Base-by-base conservation (phyloP, 1,140 invertebrate species). In the Galleria mellonella region DNA sequence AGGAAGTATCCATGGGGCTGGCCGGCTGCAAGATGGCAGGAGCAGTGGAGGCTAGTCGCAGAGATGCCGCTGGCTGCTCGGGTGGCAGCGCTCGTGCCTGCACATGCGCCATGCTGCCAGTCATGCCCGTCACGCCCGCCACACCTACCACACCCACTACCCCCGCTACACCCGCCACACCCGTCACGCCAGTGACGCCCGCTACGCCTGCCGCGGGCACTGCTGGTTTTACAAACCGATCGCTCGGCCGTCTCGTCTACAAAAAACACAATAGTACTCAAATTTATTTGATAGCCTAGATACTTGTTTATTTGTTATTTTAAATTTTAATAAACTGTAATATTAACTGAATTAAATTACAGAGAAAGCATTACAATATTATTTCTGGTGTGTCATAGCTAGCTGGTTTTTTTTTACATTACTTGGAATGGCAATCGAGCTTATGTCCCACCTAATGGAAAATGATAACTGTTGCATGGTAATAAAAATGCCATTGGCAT, bases 171-270 rank as follows among this genome's bases (percentile, higher is more conserved):
- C 43, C 50, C 6, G 9, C 46, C 46, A 41, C 44, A n/a, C 47
- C n/a, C n/a, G n/a, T n/a, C n/a, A n/a, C n/a, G n/a, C n/a, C n/a
- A n/a, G n/a, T n/a, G n/a, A n/a, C 63, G 50, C 27, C 60, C 88
- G 87, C 44, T 49, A 33, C 59, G 32, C 43, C 50, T n/a, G 9
- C 46, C 44, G 42, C 42, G 13, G 64, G 62, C 72, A 72, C 47
- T 15, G 61, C 88, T 88, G 93, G 93, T 72, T 94, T 95, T 14
- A 94, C 91, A 63, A 94, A 95, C 63, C 92, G 88, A 62, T 94
- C 93, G 55, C 91, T 91, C 32, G 92, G 87, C 43, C 92, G 89
- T 47, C 92, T 89, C 63, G 87, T 87, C 62, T 91, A 73, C 12
- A 76, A 15, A 3, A 23, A 23, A 23, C 17, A 23, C 17, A 23